Percentiles rank a stretch among this genome's conserved stretches.
These are phyloP conservation scores for Calephelis virginiensis DNA, from an alignment of 1,140 invertebrate species.

Conservation along the genomic window DNA sequence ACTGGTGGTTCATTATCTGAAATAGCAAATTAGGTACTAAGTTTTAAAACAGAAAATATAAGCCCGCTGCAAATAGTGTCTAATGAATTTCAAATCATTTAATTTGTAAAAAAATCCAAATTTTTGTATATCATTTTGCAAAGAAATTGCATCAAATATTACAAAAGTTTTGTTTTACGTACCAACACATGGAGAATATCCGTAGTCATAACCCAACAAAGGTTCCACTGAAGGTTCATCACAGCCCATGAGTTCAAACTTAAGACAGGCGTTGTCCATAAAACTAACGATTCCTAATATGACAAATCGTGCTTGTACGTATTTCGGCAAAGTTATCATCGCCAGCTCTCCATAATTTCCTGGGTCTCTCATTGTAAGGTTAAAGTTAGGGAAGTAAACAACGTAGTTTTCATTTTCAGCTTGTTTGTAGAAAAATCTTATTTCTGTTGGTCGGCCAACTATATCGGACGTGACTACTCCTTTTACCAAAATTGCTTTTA, in stretches of 20 bases:
- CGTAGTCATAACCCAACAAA: constrained; percentile 94
- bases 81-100: no score
- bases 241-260: constrained; percentile 97
- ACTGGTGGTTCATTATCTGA: constrained; percentile 95
- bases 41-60: no score
- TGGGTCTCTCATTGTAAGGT: constrained; percentile 94
- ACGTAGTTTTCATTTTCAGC: constrained; percentile 95
- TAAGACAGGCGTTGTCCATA: constrained; percentile 97
- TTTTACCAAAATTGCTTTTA: constrained; percentile 95
- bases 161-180: constrained; percentile 45
- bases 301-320: constrained; percentile 94
- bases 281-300: constrained; percentile 96
- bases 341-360: constrained; percentile 92
- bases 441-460: constrained; percentile 95
- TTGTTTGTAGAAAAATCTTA: constrained; percentile 98
- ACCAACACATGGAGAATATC: constrained; percentile 95
- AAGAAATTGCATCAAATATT: no score
- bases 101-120: no score
- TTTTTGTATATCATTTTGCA: no score
- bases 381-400: constrained; percentile 97
- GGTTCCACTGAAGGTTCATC: constrained; percentile 89
- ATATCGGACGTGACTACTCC: constrained; percentile 97
- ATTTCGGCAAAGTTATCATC: constrained; percentile 96
- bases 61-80: no score
- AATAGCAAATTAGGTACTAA: constrained; percentile 30